These are phyloP conservation scores for Acanthosepion esculentum DNA, from an alignment of 2,888 invertebrate species.

Conservation along the genomic window DNA sequence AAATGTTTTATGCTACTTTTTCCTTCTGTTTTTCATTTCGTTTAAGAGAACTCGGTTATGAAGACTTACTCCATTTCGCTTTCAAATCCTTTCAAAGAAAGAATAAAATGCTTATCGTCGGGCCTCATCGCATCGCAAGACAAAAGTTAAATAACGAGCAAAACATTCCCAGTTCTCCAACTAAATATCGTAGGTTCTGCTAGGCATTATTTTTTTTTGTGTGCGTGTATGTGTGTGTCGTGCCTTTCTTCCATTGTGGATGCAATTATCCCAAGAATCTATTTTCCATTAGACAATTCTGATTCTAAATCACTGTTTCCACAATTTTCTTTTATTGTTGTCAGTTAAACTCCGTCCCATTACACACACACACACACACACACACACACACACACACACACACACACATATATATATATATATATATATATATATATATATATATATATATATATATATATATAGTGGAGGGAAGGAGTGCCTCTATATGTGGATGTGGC, in stretches of 20 bases:
- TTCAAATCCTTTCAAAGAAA: not conserved
- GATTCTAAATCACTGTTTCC: not conserved
- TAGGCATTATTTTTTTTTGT: not conserved
- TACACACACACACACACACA: too few relatives aligned
- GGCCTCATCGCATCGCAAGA: not conserved
- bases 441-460: not conserved
- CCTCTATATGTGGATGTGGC: too few relatives aligned
- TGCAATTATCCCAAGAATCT: constrained; percentile 14
- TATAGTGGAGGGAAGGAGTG: too few relatives aligned
- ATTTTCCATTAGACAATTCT: not conserved
- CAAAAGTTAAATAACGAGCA: not conserved
- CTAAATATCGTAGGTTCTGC: not conserved
- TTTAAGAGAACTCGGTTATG: too few relatives aligned
- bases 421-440: not conserved
- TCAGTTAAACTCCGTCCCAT: too few relatives aligned
- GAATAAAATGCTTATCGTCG: not conserved
- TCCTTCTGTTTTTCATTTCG: too few relatives aligned
- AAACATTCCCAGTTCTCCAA: not conserved
- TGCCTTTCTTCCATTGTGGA: not conserved
- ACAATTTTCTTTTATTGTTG: not conserved
- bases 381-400: too few relatives aligned
- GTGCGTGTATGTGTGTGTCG: not conserved
- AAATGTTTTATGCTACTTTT: too few relatives aligned
- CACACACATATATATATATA: not conserved
- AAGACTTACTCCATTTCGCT: too few relatives aligned